phyloP scores from a whole-genome alignment of 2,888 invertebrate genomes.

The Drosophila pseudotalamancana region DNA sequence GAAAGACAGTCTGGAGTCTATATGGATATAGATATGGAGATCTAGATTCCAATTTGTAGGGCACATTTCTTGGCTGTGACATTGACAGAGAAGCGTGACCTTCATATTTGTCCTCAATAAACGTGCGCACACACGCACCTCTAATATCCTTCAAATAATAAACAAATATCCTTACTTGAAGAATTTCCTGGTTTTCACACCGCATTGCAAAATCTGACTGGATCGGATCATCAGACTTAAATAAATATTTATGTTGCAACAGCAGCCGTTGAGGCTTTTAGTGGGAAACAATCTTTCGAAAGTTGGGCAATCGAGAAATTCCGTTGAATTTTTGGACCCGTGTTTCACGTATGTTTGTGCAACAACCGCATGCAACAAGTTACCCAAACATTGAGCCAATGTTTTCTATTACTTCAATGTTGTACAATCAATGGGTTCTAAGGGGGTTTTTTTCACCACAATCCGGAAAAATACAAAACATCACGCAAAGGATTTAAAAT shows the following conservation, averaged over 20 bases:
- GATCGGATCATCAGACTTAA: conserved; percentile 71
- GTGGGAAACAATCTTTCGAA: conserved; percentile 49
- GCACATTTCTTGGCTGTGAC: conserved; percentile 19
- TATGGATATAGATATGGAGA: background rate
- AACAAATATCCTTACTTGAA: conserved; percentile 34
- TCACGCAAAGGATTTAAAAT: too few relatives aligned
- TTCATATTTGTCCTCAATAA: conserved; percentile 36
- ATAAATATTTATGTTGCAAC: conserved; percentile 70
- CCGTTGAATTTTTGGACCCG: conserved; percentile 33
- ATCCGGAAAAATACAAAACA: conserved; percentile 3
- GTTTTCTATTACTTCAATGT: conserved; percentile 14
- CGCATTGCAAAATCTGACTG: conserved; percentile 58
- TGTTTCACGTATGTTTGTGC: conserved; percentile 23
- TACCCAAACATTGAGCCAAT: conserved; percentile 35
- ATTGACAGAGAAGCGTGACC: conserved; percentile 36
- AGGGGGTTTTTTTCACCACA: background rate
- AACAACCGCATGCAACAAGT: conserved; percentile 57
- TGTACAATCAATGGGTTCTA: conserved; percentile 33
- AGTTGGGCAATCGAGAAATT: conserved; percentile 44
- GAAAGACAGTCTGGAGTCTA: conserved; percentile 7
- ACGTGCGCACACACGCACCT: conserved; percentile 12
- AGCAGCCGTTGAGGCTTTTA: conserved; percentile 69
- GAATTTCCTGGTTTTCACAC: conserved; percentile 67
- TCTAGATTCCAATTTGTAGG: conserved; percentile 1
- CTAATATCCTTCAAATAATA: conserved; percentile 19